Evolutionary conservation across 2,888 invertebrate genomes (phyloP).

Genomic region (Lutraria lutraria): DNA sequence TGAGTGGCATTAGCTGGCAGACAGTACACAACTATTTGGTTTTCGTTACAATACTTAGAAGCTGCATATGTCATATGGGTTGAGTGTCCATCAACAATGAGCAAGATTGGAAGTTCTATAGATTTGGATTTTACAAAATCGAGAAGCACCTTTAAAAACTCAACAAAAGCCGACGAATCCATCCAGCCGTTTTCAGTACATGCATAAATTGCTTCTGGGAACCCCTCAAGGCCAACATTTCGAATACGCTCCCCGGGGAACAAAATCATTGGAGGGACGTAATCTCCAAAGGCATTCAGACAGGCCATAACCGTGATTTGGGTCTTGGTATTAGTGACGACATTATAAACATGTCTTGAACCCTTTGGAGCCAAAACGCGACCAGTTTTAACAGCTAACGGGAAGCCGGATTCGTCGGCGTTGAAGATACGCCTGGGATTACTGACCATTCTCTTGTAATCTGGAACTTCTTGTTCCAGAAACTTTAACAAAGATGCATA

Average conservation of each 20-base stretch:
- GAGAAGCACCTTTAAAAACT: too few species aligned
- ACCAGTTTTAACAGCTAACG: not conserved
- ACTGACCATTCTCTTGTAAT: constrained; percentile 34
- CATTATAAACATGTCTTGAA: constrained; percentile 34
- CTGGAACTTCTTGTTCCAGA: constrained; percentile 33
- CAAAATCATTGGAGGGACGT: constrained; percentile 45
- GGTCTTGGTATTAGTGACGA: constrained; percentile 24
- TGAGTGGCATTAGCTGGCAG: too few species aligned
- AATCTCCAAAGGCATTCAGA: constrained; percentile 52
- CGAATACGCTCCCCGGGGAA: constrained; percentile 58
- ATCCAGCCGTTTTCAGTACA: too few species aligned
- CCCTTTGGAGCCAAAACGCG: constrained; percentile 19
- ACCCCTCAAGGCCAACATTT: too few species aligned
- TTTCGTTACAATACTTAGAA: too few species aligned
- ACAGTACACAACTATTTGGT: too few species aligned
- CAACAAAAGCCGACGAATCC: too few species aligned
- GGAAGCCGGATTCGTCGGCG: constrained; percentile 36
- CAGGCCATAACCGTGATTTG: constrained; percentile 61
- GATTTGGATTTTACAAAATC: too few species aligned
- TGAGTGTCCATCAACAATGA: too few species aligned
- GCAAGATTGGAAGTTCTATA: too few species aligned
- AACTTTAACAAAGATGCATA: constrained; percentile 18
- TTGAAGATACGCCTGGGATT: constrained; percentile 32
- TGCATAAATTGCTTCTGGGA: too few species aligned
- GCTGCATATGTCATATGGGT: too few species aligned